Evolutionary conservation across 92 coral and sea anemone genomes (phyloP), one percentile per base, ranked within the genome.

Genomic region (Actinernus sp.): DNA sequence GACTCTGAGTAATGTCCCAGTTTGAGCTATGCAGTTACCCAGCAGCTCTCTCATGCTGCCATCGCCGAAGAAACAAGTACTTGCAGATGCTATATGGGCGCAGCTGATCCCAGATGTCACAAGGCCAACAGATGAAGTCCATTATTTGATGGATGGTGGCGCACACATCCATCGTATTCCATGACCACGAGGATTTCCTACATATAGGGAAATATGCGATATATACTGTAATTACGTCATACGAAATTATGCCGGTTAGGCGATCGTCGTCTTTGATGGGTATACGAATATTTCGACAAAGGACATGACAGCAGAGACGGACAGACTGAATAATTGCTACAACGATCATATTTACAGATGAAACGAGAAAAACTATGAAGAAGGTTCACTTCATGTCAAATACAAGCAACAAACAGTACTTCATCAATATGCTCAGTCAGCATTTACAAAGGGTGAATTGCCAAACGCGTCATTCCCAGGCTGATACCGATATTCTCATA

Each of bases 21-120:
- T 31, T 33, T 31, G 69, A 77, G 22, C 71, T 77, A 8, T 62
- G 72, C 31, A 49, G 72, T 26, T 61, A 73, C 19, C 55, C 72
- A 0, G 50, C 72, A 11, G 62, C 81, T 40, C 56, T 73, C n/a
- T n/a, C n/a, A n/a, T n/a, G n/a, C n/a, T n/a, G n/a, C n/a, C n/a
- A n/a, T n/a, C n/a, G n/a, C n/a, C n/a, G n/a, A n/a, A n/a, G n/a
- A n/a, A n/a, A n/a, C n/a, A n/a, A n/a, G n/a, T n/a, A 2, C 57
- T 74, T 36, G 73, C 74, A 0, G 58, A 74, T 29, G 49, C 73
- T 14, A 4, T 74, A 3, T 74, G 82, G 82, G 33, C 73, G 13
- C 27, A n/a, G 32, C 21, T 49, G 3, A 19, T 34, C 17, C 23
- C 71, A 22, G 47, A 38, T 8, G 54, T 45, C 6, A 16, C 82